Evolutionary conservation across 2,888 invertebrate species (phyloP).

Genomic region (Sclerodermus sp.): DNA sequence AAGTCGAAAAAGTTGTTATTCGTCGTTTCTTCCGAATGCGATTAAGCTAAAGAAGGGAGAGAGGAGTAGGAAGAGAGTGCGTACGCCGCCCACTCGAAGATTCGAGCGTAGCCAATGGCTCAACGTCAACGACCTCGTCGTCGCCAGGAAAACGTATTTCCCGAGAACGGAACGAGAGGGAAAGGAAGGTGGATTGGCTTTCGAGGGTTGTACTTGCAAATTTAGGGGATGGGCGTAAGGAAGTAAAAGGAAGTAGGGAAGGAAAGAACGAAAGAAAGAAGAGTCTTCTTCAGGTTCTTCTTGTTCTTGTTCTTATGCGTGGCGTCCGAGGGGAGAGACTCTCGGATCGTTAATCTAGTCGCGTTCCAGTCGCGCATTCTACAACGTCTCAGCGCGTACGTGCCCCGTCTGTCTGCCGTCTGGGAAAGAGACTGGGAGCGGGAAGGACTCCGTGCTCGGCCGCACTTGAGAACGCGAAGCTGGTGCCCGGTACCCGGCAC

Average conservation of each 20-base stretch:
- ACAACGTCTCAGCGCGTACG: constrained; percentile 47
- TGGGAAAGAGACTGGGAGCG: constrained; percentile 34
- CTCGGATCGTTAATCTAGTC: constrained; percentile 38
- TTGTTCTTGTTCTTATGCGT: too few relatives aligned
- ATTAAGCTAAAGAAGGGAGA: too few relatives aligned
- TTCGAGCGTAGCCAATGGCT: constrained; percentile 28
- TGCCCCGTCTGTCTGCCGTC: constrained; percentile 51
- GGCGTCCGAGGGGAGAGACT: too few relatives aligned
- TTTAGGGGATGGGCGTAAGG: background rate
- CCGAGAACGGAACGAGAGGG: constrained; percentile 12
- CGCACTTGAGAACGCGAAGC: too few relatives aligned
- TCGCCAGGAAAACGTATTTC: constrained; percentile 11
- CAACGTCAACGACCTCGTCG: constrained; percentile 31
- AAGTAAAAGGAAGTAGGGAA: too few relatives aligned
- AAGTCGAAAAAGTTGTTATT: constrained; percentile 6
- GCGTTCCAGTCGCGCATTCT: constrained; percentile 51
- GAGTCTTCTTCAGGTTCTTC: too few relatives aligned
- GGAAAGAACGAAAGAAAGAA: too few relatives aligned
- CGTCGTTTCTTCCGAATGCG: too few relatives aligned
- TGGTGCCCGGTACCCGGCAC: background rate
- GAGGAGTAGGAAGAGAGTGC: constrained; percentile 13
- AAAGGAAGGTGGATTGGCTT: too few relatives aligned
- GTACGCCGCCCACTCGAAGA: constrained; percentile 27
- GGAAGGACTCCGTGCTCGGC: constrained; percentile 29
- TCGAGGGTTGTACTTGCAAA: too few relatives aligned